phyloP scores from a whole-genome alignment of 2,888 invertebrate genomes.

The Harpalus rubripes region DNA sequence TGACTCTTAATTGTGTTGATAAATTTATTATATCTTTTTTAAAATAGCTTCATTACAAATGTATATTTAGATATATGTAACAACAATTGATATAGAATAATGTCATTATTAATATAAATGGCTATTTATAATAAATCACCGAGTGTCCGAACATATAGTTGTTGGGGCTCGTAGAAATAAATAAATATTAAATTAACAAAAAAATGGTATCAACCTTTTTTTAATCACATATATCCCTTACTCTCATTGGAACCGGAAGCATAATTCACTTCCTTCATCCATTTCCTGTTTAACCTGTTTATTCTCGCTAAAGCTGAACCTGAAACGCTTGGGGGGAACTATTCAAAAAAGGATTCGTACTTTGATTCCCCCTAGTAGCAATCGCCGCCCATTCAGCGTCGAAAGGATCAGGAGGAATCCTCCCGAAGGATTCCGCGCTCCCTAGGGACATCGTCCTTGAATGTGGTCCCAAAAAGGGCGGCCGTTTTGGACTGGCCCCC shows the following conservation, averaged over 20 bases:
- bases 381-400: slow-evolving; percentile 91
- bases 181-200: not conserved
- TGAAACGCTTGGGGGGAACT: slow-evolving; percentile 80
- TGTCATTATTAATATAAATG: no score
- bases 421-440: slow-evolving; percentile 74
- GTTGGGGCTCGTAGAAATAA: no score
- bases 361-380: slow-evolving; percentile 79
- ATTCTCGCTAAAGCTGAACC: slow-evolving; percentile 80
- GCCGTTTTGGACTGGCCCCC: slow-evolving; percentile 78
- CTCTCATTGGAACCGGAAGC: not conserved
- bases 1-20: no score
- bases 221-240: no score
- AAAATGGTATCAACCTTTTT: not conserved
- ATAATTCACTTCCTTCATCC: not conserved
- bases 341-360: slow-evolving; percentile 82
- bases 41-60: no score
- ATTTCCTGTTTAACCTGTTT: not conserved
- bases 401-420: slow-evolving; percentile 83
- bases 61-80: no score
- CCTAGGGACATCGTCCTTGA: slow-evolving; percentile 81
- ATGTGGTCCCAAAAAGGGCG: slow-evolving; percentile 78
- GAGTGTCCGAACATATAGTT: no score
- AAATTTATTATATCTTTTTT: no score
- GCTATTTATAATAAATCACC: no score
- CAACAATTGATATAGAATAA: no score